Base-by-base conservation (phyloP, 1,140 invertebrate species). In the Geopemphigus sp. region DNA sequence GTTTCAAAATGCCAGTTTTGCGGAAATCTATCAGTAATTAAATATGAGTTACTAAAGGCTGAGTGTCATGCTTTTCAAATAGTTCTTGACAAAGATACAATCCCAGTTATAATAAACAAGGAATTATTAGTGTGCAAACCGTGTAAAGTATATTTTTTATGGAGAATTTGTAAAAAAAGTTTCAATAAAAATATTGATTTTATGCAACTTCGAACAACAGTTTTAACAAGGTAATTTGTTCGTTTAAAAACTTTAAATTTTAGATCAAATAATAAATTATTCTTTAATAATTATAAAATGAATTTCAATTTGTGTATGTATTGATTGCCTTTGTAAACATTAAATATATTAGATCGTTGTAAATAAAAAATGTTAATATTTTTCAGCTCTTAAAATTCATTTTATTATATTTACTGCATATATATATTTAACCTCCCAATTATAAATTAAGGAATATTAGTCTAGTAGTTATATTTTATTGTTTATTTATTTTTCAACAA, bases 71-170 rank as follows among this genome's bases (percentile, higher is more conserved):
- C 11, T 22, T 70, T 50, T 50, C 45, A 70, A 50, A 5, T 5
- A 50, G 14, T 50, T 10, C n/a, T 70, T 1, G n/a, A 70, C 50
- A 22, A 70, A 22, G 66, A 70, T 70, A 0, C 26, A 70, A 24
- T 70, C 19, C n/a, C n/a, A 47, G 14, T 70, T 53, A 70, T 5
- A 70, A 0, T 70, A 47, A 6, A 50, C 15, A 0, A 8, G 12
- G n/a, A 70, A 14, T 70, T 70, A 17, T 70, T 70, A 5, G 50
- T 70, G 24, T 70, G 66, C n/a, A 50, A 70, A 50, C 5, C 45
- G 0, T 70, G 66, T 53, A 19, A 14, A 22, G 10, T 70, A 12
- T 70, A 70, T 50, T 70, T 70, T 0, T 12, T 50, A 12, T 70
- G 45, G 45, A 45, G 45, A 22, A 12, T 15, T 11, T 10, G 8